Evolutionary conservation across 1,140 invertebrate species (phyloP), one percentile per base, ranked within the genome.

Genomic region (Atta texana): DNA sequence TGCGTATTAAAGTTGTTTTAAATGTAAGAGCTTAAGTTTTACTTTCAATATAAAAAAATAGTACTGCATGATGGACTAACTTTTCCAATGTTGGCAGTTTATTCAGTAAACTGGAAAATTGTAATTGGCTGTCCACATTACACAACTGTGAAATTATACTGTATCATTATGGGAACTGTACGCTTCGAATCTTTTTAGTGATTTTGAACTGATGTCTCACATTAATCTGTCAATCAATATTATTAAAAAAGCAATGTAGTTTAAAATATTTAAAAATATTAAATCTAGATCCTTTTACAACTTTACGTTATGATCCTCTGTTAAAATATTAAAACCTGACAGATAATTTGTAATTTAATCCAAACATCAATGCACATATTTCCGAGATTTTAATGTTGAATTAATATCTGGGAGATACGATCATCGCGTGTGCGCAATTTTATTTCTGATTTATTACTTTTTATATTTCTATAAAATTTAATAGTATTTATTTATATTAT

Each of bases 191-290:
- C 31, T 57, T 66, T 72, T 28, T n/a, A 44, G 14, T 5, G 3
- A 24, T 71, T 57, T 44, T 14, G 24, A 72, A 44, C 3, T 28
- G 21, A 1, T 18, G 1, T 10, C 16, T 51, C 8, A 16, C 24
- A 24, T 18, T 66, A 24, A 64, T 64, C 6, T 28, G 12, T 7
- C 28, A 14, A 63, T 75, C 31, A 21, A 63, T 75, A 51, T n/a
- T 61, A 61, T 72, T 72, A 18, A 49, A 61, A 72, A 72, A 49
- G 53, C 55, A 82, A 49, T 61, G 18, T 31, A 28, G 21, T 8
- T 18, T 18, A 74, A 74, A 59, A 12, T 14, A 82, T 74, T 74
- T 61, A 82, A 84, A 75, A 71, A 63, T 28, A 63, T 75, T 14
- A 75, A 84, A 74, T 24, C 7, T 72, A 21, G 24, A 74, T 84